Evolutionary conservation across 2,797 vertebrate genomes (phyloP).

Genomic region (Cuniculus paca): DNA sequence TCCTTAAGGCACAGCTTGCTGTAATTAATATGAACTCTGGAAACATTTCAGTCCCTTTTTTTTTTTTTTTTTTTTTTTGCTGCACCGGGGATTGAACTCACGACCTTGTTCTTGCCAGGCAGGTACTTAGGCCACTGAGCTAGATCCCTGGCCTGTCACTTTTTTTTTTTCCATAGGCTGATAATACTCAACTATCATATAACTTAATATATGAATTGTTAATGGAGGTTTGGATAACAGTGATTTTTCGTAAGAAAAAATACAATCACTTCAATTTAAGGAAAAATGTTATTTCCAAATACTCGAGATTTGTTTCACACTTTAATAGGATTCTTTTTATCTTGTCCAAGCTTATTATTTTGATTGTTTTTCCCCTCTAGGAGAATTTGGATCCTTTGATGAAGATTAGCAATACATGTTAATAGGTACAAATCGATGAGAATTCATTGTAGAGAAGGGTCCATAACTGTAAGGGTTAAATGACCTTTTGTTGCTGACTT

Average conservation of each 20-base stretch:
- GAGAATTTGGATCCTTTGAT: neutral
- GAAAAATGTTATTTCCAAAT: constrained; percentile 9
- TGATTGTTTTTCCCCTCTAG: neutral
- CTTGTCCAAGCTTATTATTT: neutral
- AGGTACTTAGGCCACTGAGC: too few relatives aligned
- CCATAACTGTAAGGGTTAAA: neutral
- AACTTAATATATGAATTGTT: neutral
- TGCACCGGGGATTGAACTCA: too few relatives aligned
- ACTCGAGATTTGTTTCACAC: neutral
- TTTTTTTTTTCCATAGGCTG: neutral
- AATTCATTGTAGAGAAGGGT: neutral
- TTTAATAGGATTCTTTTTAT: neutral
- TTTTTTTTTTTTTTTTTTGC: too few relatives aligned
- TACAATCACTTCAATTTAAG: neutral
- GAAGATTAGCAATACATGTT: neutral
- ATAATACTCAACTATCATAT: constrained; percentile 41
- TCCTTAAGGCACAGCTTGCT: neutral
- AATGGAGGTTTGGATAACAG: neutral
- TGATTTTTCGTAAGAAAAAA: neutral
- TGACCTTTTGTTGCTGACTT: neutral
- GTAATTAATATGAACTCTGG: constrained; percentile 50
- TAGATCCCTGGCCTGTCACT: too few relatives aligned
- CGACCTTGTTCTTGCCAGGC: too few relatives aligned
- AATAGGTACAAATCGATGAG: neutral
- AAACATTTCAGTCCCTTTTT: constrained; percentile 31